Percentiles rank a stretch among this genome's conserved stretches.
Conservation (phyloP, 1,140 invertebrate genomes). For the Macrocentrus cingulum region DNA sequence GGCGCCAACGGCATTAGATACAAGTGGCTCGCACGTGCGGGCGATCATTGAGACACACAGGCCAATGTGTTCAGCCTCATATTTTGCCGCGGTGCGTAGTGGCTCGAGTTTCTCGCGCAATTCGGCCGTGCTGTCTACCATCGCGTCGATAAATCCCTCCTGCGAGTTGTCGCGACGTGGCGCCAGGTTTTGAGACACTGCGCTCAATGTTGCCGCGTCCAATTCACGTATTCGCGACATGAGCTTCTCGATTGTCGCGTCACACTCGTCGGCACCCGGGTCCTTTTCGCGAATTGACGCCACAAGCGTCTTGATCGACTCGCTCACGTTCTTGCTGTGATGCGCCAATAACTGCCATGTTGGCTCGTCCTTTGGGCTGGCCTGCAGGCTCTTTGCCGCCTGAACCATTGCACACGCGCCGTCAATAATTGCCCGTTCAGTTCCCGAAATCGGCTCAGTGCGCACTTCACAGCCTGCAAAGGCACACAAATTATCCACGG, state of each 20-base stretch:
- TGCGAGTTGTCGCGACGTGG: slow-evolving; percentile 76
- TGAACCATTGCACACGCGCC: slow-evolving; percentile 88
- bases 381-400: slow-evolving; percentile 85
- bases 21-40: slow-evolving; percentile 82
- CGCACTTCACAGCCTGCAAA: slow-evolving; percentile 70
- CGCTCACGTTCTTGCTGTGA: slow-evolving; percentile 93
- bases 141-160: slow-evolving; percentile 80
- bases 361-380: slow-evolving; percentile 86
- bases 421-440: slow-evolving; percentile 81
- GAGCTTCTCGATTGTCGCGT: slow-evolving; percentile 79
- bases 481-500: slow-evolving; percentile 88
- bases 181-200: slow-evolving; percentile 79
- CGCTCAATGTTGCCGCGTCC: slow-evolving; percentile 84
- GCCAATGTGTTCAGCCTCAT: slow-evolving; percentile 91
- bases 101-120: slow-evolving; percentile 80
- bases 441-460: slow-evolving; percentile 77
- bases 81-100: slow-evolving; percentile 79
- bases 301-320: slow-evolving; percentile 92
- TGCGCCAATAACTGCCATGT: slow-evolving; percentile 92
- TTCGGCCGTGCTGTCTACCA: slow-evolving; percentile 73
- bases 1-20: slow-evolving; percentile 80
- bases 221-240: slow-evolving; percentile 76
- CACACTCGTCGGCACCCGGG: slow-evolving; percentile 93
- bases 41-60: slow-evolving; percentile 83
- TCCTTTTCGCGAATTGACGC: slow-evolving; percentile 92